Conservation (phyloP, 1,140 invertebrate genomes). For the Pteromalus puparum region DNA sequence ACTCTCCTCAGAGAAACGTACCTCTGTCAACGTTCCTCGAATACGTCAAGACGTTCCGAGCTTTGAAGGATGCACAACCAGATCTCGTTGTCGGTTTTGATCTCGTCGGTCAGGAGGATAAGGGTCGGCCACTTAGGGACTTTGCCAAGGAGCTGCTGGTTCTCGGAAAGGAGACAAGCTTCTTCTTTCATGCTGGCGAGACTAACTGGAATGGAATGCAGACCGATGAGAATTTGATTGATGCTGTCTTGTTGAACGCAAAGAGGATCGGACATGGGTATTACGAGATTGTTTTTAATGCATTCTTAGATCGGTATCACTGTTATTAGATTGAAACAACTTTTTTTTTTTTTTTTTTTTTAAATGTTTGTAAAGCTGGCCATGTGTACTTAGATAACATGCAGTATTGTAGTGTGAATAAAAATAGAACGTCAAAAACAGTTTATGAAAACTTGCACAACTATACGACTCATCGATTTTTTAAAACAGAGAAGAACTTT, state of each 20-base stretch:
- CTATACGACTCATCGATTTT: no score
- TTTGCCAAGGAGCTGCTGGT: slow-evolving; percentile 72
- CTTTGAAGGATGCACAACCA: slow-evolving; percentile 73
- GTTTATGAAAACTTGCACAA: no score
- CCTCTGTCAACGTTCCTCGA: slow-evolving; percentile 63
- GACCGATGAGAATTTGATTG: slow-evolving; percentile 85
- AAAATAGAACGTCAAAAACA: no score
- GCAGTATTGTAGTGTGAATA: no score
- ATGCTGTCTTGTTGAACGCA: slow-evolving; percentile 85
- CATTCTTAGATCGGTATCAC: background rate
- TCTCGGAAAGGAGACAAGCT: slow-evolving; percentile 76
- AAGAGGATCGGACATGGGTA: slow-evolving; percentile 74
- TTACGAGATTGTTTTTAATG: background rate
- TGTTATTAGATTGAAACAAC: background rate
- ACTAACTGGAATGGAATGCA: slow-evolving; percentile 83
- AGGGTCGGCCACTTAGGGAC: slow-evolving; percentile 71
- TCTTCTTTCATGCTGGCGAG: slow-evolving; percentile 89
- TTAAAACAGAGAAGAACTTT: no score
- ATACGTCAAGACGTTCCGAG: slow-evolving; percentile 73
- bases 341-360: background rate
- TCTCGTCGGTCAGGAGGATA: slow-evolving; percentile 78
- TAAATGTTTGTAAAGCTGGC: background rate
- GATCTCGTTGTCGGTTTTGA: slow-evolving; percentile 82
- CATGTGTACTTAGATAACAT: no score
- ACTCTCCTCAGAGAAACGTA: slow-evolving; percentile 77